A percentile compares a stretch with the other conserved stretches of the same genome.
phyloP scores from a whole-genome alignment of 2,888 invertebrate genomes.

The Muschampia plurimacula region DNA sequence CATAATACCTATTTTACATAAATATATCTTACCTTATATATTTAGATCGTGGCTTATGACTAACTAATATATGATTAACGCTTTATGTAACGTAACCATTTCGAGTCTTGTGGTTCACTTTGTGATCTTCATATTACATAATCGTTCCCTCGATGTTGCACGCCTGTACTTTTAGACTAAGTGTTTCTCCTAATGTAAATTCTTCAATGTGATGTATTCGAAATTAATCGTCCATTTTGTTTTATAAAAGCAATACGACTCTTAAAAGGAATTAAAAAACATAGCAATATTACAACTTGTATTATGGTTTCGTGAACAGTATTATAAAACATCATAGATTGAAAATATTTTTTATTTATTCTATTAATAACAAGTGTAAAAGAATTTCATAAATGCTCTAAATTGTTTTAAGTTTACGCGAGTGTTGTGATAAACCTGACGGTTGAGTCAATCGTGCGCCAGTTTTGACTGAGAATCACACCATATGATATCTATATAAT shows the following conservation, averaged over 20 bases:
- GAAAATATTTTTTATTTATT: slow-evolving; percentile 47
- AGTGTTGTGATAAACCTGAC: slow-evolving; percentile 48
- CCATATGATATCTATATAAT: not conserved
- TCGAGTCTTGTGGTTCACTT: slow-evolving; percentile 41
- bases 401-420: slow-evolving; percentile 37
- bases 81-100: slow-evolving; percentile 43
- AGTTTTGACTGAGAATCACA: slow-evolving; percentile 1
- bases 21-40: slow-evolving; percentile 58
- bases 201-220: slow-evolving; percentile 67
- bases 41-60: slow-evolving; percentile 71
- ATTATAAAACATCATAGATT: slow-evolving; percentile 53
- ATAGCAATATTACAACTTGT: slow-evolving; percentile 51
- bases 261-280: slow-evolving; percentile 48
- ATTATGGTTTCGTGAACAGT: slow-evolving; percentile 61
- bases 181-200: slow-evolving; percentile 59
- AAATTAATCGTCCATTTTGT: slow-evolving; percentile 68
- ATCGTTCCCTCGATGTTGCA: slow-evolving; percentile 59
- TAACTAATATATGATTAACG: slow-evolving; percentile 52
- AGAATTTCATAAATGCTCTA: slow-evolving; percentile 27
- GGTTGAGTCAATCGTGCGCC: slow-evolving; percentile 12
- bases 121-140: slow-evolving; percentile 39
- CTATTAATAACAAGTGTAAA: slow-evolving; percentile 20
- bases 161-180: slow-evolving; percentile 70
- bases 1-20: slow-evolving; percentile 75
- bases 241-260: slow-evolving; percentile 68